Base-by-base conservation (phyloP, 2,113 vertebrate species). In the Dermatemys mawii region DNA sequence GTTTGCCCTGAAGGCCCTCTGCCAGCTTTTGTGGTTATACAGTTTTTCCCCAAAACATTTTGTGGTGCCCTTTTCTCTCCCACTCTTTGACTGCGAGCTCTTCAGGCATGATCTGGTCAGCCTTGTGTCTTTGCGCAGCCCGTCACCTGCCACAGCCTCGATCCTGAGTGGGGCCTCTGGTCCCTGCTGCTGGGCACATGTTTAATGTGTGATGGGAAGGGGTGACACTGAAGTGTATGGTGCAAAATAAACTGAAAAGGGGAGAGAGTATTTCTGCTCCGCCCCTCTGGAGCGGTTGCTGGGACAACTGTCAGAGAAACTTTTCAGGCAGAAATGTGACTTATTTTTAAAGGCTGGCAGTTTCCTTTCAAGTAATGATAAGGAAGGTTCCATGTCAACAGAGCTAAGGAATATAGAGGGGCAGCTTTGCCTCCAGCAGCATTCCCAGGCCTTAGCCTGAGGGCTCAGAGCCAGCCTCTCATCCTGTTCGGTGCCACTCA, bases 221-320 rank as follows among this genome's bases (percentile, higher is more conserved):
- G 17, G 63, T 5, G 1, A 44, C 44, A 14, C 26, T 29, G 41
- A 76, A 24, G 11, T 21, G 19, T 11, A 27, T 0, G 1, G 84
- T 51, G 4, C 1, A 11, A 91, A 92, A 17, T 78, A 26, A 88
- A 79, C 88, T 11, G n/a, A 4, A 3, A 22, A 0, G 49, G 86
- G 76, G 83, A 19, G 92, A 32, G 0, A 6, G 86, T 70, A 79
- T 87, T 95, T 75, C 55, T 90, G 86, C 89, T 67, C 86, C 2
- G 35, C 5, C 79, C 89, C 19, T 1, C 1, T 11, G 41, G 84
- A 88, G 60, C 54, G n/a, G 54, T 93, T 89, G 92, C 95, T 89
- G 26, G 93, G 92, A 27, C 92, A 95, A 89, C 92, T 67, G 67
- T 14, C 81, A 75, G 53, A 29, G 51, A 48, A 5, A n/a, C 85